Base-by-base conservation (phyloP, 2,797 vertebrate species). In the Cephalopachus bancanus region DNA sequence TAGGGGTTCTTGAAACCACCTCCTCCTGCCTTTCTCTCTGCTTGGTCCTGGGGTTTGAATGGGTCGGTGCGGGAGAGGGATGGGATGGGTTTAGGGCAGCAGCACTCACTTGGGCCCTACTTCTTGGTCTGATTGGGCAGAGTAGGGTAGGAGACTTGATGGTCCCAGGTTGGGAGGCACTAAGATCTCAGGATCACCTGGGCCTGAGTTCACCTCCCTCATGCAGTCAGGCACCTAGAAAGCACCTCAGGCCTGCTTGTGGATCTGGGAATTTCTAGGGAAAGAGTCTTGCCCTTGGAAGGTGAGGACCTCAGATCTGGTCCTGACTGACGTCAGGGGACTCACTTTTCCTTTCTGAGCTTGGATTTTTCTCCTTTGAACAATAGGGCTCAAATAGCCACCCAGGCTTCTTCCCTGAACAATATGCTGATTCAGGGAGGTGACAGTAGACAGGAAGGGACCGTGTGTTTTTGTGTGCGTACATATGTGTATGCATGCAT, bases 301-400 rank as follows among this genome's bases (percentile, higher is more conserved):
- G 51, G 81, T 1, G 1, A 72, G 53, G 75, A 86, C 28, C 14
- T 93, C 53, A 89, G 53, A 74, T 71, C 26, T 84, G 57, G 62
- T 81, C 64, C 53, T 92, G 24, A n/a, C 33, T 10, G 19, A 94
- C 59, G 51, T 94, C 65, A 62, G 16, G 59, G 87, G 49, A 9
- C 16, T 79, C 51, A 15, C 59, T 89, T 85, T 69, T 10, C 10
- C 33, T 30, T 3, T 67, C 78, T 74, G 84, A 69, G n/a, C 33
- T 92, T 96, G 15, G 60, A 7, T 83, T 96, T 44, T 94, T 94
- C 83, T 84, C 55, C 26, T 95, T 83, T 96, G 76, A 97, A 49
- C 44, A 76, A 37, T 1, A 53, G 30, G 28, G 11, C 55, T 91
- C 59, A 89, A 75, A 71, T 44, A 87, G 75, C 15, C 57, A 57